Evolutionary conservation across 2,113 vertebrate genomes (phyloP), one percentile per base, ranked within the genome.

Genomic region (Picathartes gymnocephalus): DNA sequence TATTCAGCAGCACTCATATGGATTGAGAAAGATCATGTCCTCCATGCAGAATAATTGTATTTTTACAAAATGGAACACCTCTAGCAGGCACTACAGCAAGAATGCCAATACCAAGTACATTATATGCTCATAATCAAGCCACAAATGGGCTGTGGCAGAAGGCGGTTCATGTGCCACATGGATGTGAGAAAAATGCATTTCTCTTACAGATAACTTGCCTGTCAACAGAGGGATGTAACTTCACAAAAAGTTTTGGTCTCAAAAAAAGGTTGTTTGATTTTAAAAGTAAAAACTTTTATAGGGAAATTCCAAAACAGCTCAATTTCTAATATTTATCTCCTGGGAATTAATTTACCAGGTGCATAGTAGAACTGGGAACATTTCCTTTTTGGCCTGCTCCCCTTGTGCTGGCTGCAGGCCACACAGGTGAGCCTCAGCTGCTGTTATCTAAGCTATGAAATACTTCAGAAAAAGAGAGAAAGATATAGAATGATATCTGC

Each of bases 341-440:
- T 84, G 80, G 44, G 86, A 90, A 76, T 92, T 93, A 4, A 23
- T 77, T 89, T 89, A 79, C 82, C 73, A 95, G 71, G 73, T 76
- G 61, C n/a, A 90, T 33, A 65, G 16, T 73, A 69, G 42, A 74
- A 47, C n/a, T 44, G 62, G 54, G 40, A 96, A 96, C 65, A 81
- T 82, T 94, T 96, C 85, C 78, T 92, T 94, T 93, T 80, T 96
- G 92, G 93, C 90, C 57, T 64, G 42, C 58, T 90, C 65, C 35
- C 13, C 44, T 80, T 51, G 4, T 65, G 22, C 47, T 90, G 81
- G 83, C 88, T 84, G 33, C 31, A 87, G 19, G 76, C 85, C 92
- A 92, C 6, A 4, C 91, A 96, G 94, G 92, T 96, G 88, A 91
- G 76, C 15, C 60, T 96, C 82, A 74, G 72, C 61, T 91, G 77